Evolutionary conservation across 2,888 invertebrate genomes (phyloP), one percentile per base, ranked within the genome.

Genomic region (Acleris sparsana): DNA sequence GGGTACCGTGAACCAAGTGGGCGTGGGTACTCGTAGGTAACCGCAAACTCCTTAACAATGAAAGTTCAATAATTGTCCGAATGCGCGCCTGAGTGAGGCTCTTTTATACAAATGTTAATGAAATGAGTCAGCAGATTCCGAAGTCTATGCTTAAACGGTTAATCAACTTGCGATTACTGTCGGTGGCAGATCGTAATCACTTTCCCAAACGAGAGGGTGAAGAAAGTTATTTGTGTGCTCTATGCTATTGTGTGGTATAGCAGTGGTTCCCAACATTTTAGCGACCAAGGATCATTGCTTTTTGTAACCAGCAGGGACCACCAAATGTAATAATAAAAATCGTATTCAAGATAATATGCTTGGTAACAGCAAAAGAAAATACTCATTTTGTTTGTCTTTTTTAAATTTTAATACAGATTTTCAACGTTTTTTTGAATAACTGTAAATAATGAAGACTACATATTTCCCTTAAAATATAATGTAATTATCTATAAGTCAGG

Each of bases 141-240:
- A 0, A 56, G 49, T 65, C 43, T 51, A 46, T 43, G 20, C 51
- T 62, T 57, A 57, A 62, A 52, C 20, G 44, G 46, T 55, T 62
- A 48, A 51, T 61, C 56, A 60, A 62, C 16, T 53, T 61, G 56
- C 44, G 61, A 57, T 62, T 46, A 62, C 56, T 66, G 39, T 53
- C 57, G 25, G 52, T 52, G 43, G 53, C 52, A 33, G 65, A 62
- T 61, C 17, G 48, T 61, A 52, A 53, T 52, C 52, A 53, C 66
- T 66, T 66, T 62, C 52, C 62, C 33, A 22, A 57, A 57, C 44
- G 17, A 46, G 33, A 57, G 60, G 64, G 46, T 61, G 46, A 66
- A 60, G 61, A 66, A 66, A 66, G 66, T 66, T 66, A 62, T 66
- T 62, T 57, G 39, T 56, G 52, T 62, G 66, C 66, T 62, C 62